A percentile compares a stretch with the other conserved stretches of the same genome.
Evolutionary conservation across 2,113 vertebrate species (phyloP).

Genomic region (Tonatia bakeri): DNA sequence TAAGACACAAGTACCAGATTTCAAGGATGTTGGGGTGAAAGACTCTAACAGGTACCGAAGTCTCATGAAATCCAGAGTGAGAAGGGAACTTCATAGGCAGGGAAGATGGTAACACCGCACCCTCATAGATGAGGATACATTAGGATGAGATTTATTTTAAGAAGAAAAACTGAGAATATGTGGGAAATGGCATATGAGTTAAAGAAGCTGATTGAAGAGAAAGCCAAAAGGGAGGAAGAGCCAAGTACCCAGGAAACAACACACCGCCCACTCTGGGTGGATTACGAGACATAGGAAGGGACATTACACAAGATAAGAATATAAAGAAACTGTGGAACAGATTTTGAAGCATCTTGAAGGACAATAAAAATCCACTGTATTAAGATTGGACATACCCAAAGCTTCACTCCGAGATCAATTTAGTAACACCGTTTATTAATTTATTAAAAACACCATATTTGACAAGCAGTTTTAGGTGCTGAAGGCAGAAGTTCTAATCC

Average conservation of each 20-base stretch:
- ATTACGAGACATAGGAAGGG: neutral
- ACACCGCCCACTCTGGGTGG: neutral
- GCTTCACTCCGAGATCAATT: neutral
- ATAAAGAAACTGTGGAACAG: neutral
- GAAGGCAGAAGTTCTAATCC: neutral
- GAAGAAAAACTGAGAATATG: neutral
- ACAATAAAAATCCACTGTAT: neutral
- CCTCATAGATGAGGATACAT: neutral
- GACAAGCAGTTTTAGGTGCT: neutral
- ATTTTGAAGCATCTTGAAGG: neutral
- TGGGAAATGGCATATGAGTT: neutral
- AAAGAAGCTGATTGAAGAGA: neutral
- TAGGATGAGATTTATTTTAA: neutral
- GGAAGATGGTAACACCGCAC: neutral
- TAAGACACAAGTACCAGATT: neutral
- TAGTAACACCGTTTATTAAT: neutral
- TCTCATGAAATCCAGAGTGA: neutral
- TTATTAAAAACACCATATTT: neutral
- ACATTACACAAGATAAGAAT: neutral
- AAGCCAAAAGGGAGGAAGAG: neutral
- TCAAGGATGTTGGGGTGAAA: neutral
- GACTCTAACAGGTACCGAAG: neutral
- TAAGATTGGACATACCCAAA: neutral
- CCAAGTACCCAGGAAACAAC: neutral
- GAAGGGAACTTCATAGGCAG: neutral